Conservation (phyloP, 2,113 vertebrate species). For the Stigmatopora argus region DNA sequence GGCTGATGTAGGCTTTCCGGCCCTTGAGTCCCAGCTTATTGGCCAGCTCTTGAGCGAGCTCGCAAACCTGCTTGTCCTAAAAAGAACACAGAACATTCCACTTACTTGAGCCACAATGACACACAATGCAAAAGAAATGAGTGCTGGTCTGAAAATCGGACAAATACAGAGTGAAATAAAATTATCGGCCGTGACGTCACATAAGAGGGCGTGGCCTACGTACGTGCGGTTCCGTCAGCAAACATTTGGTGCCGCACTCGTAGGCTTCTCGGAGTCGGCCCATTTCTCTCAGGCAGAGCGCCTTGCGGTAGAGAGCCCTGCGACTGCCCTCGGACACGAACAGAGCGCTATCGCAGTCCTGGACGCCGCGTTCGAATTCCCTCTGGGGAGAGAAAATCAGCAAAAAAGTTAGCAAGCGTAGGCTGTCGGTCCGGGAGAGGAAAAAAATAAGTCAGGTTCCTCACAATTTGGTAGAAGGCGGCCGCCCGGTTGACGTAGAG, state of each 20-base stretch:
- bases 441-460: conserved; percentile 19
- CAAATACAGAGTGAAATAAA: too few relatives aligned
- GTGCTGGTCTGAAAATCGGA: too few relatives aligned
- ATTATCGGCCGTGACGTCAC: too few relatives aligned
- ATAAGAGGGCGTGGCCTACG: conserved; percentile 27
- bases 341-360: conserved; percentile 90
- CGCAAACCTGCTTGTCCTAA: conserved; percentile 87
- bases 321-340: conserved; percentile 82
- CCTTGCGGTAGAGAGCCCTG: conserved; percentile 87
- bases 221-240: conserved; percentile 89
- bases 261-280: conserved; percentile 91
- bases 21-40: conserved; percentile 87
- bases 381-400: conserved; percentile 63
- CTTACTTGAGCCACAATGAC: not conserved
- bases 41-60: conserved; percentile 93
- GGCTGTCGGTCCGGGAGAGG: not conserved
- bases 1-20: conserved; percentile 93
- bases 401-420: not conserved
- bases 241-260: conserved; percentile 88
- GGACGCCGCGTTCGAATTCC: conserved; percentile 82
- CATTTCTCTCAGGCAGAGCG: conserved; percentile 82
- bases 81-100: not conserved
- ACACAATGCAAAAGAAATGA: not conserved
- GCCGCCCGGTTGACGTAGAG: conserved; percentile 91
- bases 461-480: conserved; percentile 87